Conservation (phyloP, 2,888 invertebrate species). For the Margaritifera margaritifera region DNA sequence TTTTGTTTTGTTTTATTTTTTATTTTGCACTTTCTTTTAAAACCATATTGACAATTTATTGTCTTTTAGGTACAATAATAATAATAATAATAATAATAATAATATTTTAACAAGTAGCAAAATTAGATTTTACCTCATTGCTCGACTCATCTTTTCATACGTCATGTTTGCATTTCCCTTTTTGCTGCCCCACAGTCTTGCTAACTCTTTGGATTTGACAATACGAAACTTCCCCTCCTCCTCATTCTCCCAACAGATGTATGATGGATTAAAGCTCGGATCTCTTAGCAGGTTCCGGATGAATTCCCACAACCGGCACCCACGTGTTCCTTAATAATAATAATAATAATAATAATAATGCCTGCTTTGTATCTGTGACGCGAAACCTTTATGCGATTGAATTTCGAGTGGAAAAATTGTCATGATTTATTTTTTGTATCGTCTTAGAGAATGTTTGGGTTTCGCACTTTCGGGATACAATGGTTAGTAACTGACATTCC, state of each 20-base stretch:
- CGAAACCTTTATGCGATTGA: background rate
- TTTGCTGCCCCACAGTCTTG: slow-evolving; percentile 88
- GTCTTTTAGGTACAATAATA: no score
- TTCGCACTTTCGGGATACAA: no score
- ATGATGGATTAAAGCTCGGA: slow-evolving; percentile 83
- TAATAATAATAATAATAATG: slow-evolving; percentile 17
- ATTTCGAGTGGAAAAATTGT: background rate
- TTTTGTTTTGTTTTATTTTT: no score
- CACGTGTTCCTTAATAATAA: slow-evolving; percentile 20
- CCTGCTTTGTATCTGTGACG: background rate
- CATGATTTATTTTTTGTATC: no score
- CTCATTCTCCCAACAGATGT: slow-evolving; percentile 91
- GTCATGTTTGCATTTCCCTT: slow-evolving; percentile 91
- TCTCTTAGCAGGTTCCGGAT: slow-evolving; percentile 86
- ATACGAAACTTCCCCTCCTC: slow-evolving; percentile 89
- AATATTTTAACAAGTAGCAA: background rate
- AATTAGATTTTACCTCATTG: slow-evolving; percentile 80
- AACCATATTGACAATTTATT: no score
- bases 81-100: no score
- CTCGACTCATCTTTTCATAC: slow-evolving; percentile 92
- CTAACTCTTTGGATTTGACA: slow-evolving; percentile 88
- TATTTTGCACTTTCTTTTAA: no score
- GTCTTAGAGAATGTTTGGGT: no score
- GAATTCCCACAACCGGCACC: slow-evolving; percentile 85
- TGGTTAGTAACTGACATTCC: no score